Conservation (phyloP, 2,797 vertebrate species). For the Enteromius unitaeniatus region DNA sequence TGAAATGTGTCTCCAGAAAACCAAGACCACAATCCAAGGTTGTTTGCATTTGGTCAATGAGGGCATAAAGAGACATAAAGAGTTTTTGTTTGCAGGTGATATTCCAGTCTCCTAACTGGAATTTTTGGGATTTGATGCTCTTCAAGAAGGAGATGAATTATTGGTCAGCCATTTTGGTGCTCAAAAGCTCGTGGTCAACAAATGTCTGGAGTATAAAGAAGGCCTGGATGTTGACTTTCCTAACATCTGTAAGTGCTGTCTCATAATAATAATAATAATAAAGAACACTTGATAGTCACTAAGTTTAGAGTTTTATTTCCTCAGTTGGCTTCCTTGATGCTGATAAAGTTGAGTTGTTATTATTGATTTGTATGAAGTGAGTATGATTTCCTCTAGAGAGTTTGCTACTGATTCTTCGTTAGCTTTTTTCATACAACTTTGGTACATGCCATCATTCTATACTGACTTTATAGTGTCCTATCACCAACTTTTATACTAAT, state of each 20-base stretch:
- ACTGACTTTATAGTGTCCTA: neutral
- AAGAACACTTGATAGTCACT: neutral
- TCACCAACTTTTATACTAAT: neutral
- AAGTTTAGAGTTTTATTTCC: neutral
- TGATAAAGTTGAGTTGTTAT: neutral
- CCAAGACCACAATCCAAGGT: conserved; percentile 27
- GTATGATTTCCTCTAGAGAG: neutral
- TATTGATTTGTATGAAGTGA: neutral
- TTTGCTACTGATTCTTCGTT: neutral
- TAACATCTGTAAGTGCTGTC: conserved; percentile 23
- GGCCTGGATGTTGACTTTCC: conserved; percentile 33
- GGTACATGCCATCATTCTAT: neutral
- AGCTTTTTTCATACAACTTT: conserved; percentile 6
- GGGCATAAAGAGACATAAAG: neutral
- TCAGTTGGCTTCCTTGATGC: neutral
- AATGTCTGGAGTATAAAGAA: conserved; percentile 30
- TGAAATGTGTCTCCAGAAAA: conserved; percentile 15
- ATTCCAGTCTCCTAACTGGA: neutral
- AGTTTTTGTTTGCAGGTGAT: conserved; percentile 5
- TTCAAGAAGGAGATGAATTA: neutral
- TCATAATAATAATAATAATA: neutral
- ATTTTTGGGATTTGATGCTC: neutral
- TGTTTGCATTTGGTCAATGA: neutral
- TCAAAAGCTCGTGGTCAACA: conserved; percentile 7
- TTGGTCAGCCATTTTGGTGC: conserved; percentile 33